Base-by-base conservation (phyloP, 1,140 invertebrate species). In the Brachystomella parvula region DNA sequence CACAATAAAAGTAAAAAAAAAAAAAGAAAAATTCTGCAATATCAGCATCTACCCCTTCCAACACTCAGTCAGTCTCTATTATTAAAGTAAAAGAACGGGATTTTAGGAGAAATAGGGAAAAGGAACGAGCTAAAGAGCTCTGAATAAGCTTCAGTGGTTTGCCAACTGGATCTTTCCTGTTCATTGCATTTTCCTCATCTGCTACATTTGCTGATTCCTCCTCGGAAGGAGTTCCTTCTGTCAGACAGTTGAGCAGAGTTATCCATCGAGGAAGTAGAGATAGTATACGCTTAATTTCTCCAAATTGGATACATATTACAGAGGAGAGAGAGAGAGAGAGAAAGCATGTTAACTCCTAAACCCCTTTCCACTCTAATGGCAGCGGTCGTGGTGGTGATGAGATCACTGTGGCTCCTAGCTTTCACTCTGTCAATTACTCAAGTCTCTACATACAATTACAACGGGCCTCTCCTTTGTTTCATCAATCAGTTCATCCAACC, bases 341-440 rank as follows among this genome's bases (percentile, higher is more conserved):
- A 66, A 59, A 60, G 56, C 30, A n/a, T 31, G 26, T 12, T 6
- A 56, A 58, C 21, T n/a, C 1, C n/a, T 57, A 30, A 58, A 19
- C 29, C 39, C 2, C 57, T 61, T 47, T 17, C 47, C 21, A 19
- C 26, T 35, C 39, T 29, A 47, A 24, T 63, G n/a, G 6, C 32
- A 26, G 61, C 32, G 47, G 39, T 44, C n/a, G 39, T n/a, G 9
- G 39, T 44, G 39, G 39, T 44, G 12, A 6, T 12, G 24, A 53
- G 49, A 53, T 53, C 49, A 53, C 49, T 53, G 6, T 39, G 35
- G 35, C 35, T 19, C 6, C 21, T 19, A 39, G 35, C 49, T 53
- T 53, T 53, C 49, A 53, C 49, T 53, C 49, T 53, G 49, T 53
- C 49, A 53, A 53, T 53, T 53, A 53, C 12, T 53, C 49, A 53